phyloP scores from a whole-genome alignment of 2,888 invertebrate genomes.

The Ennomos fuscantarius region DNA sequence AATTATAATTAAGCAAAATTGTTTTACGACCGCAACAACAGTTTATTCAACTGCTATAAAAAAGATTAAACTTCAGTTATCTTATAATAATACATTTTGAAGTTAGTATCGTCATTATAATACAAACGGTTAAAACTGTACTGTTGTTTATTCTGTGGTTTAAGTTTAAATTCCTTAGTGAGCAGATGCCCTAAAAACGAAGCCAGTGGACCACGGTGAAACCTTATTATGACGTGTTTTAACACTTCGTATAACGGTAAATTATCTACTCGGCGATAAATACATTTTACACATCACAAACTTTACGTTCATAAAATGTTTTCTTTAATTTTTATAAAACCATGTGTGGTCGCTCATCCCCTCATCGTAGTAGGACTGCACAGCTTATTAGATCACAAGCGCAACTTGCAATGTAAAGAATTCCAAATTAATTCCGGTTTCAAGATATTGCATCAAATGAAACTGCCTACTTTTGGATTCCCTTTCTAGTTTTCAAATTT shows the following conservation, averaged over 20 bases:
- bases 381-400: slow-evolving; percentile 26
- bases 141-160: neutral
- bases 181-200: slow-evolving; percentile 53
- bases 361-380: slow-evolving; percentile 15
- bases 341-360: neutral
- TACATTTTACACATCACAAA: slow-evolving; percentile 20
- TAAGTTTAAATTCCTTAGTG: slow-evolving; percentile 20
- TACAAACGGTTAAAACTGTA: too few relatives aligned
- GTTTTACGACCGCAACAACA: slow-evolving; percentile 17
- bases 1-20: slow-evolving; percentile 20
- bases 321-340: too few relatives aligned
- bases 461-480: slow-evolving; percentile 10
- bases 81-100: too few relatives aligned
- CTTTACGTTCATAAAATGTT: slow-evolving; percentile 14
- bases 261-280: slow-evolving; percentile 27
- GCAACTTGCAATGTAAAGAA: slow-evolving; percentile 22
- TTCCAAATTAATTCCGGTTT: slow-evolving; percentile 22
- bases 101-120: too few relatives aligned
- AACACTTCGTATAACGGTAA: slow-evolving; percentile 49
- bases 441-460: slow-evolving; percentile 15
- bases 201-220: slow-evolving; percentile 50
- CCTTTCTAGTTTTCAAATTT: slow-evolving; percentile 3
- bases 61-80: neutral
- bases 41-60: slow-evolving; percentile 17
- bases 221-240: slow-evolving; percentile 52